Evolutionary conservation across 64 coral and sea anemone species (phyloP), one percentile per base, ranked within the genome.

Genomic region (Stichodactyla mertensii): DNA sequence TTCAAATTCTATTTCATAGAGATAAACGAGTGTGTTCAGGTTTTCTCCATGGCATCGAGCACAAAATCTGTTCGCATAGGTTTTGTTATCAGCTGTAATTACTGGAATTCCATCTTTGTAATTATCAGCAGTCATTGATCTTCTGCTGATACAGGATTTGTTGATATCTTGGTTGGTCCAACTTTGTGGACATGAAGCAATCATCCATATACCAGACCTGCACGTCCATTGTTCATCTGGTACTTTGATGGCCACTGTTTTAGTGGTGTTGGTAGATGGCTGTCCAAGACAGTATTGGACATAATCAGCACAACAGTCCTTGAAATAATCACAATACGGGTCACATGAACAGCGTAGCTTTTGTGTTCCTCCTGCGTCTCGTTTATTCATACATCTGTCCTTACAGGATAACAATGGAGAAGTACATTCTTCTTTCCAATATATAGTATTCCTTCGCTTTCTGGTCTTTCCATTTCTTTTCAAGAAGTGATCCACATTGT

Each of bases 231-330:
- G 24, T 31, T 61, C 83, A 52, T 61, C 60, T 55, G 78, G 78
- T 52, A 81, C 36, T 81, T 81, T 81, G 22, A 74, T 74, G 16
- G 5, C 54, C 18, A 19, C 8, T 57, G 57, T 26, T 83, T 24
- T 83, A 36, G 52, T 22, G 14, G 53, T 57, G 16, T 16, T 53
- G 8, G 4, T 22, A 8, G 51, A 19, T 55, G 15, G n/a, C 53
- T 52, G 18, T 60, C 10, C 24, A 10, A 85, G 7, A 51, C 83
- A 85, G 27, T 85, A 57, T 16, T 31, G 26, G 16, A 64, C 83
- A 31, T 85, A 85, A 23, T 85, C 83, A 61, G 45, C 24, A 61
- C 83, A 85, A 62, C 83, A 85, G 55, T 85, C 83, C 60, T 85
- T 64, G 54, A 61, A 85, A 27, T 61, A 61, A 64, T 85, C 54